Evolutionary conservation across 2,797 vertebrate species (phyloP), one percentile per base, ranked within the genome.

Genomic region (Morelia viridis): DNA sequence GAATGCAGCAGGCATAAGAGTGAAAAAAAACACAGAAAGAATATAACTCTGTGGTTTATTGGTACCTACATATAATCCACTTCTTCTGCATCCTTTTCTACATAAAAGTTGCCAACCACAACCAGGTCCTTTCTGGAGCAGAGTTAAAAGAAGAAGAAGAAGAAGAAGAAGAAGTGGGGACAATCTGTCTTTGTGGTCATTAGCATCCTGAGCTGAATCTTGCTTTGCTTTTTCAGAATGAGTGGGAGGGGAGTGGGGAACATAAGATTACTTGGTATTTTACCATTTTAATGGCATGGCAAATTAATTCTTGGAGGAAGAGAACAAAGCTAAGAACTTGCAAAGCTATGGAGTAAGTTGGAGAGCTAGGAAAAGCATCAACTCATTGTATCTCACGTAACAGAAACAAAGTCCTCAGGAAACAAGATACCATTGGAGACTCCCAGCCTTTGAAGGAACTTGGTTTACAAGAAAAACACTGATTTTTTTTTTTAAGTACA

Each of bases 11-110:
- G 31, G 50, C 6, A 86, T 1, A 53, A 88, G 93, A 89, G 92
- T 46, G 17, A 96, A 95, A 61, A 90, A 96, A 95, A 61, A 89
- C 92, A 83, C 3, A 89, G 11, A 89, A 92, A 1, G 92, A 61
- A 12, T n/a, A 46, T 80, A 80, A 24, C 19, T 80, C 35, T 46
- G 19, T 46, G 4, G 3, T 24, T 24, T 76, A 22, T 53, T 88
- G 89, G 28, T 17, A 56, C 4, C 71, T 80, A 2, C 1, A 24
- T 35, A 35, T 56, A 24, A 57, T 17, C 35, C 0, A 91, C 46
- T 61, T 88, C 85, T 61, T 57, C 6, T 0, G 10, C 41, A 11
- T 87, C 26, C 80, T 94, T 84, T 3, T 56, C 92, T 65, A 93
- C 13, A 94, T 11, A 2, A 89, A 90, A 22, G 1, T 93, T 35